Percentiles rank a stretch among this genome's conserved stretches.
Evolutionary conservation across 2,797 vertebrate genomes (phyloP).

Genomic region (Enteromius viviparus): DNA sequence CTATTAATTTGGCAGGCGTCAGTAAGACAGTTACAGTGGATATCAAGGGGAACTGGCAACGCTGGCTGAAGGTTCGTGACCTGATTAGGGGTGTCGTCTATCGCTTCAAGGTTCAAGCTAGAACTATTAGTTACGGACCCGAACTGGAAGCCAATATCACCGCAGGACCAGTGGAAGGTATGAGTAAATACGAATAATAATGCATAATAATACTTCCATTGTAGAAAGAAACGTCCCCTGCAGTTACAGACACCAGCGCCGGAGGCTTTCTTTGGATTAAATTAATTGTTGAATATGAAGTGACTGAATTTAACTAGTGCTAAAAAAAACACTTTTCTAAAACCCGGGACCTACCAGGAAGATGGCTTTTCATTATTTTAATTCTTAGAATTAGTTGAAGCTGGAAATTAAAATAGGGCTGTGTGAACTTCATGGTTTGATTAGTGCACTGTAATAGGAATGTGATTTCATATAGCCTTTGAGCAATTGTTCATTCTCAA

Average conservation of each 20-base stretch:
- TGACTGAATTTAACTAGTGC: slow-evolving; percentile 2
- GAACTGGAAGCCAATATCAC: slow-evolving; percentile 88
- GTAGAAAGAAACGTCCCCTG: slow-evolving; percentile 31
- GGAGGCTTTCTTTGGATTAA: slow-evolving; percentile 39
- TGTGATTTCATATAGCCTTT: slow-evolving; percentile 19
- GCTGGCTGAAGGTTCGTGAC: slow-evolving; percentile 93
- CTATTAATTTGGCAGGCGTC: slow-evolving; percentile 77
- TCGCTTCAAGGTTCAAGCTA: slow-evolving; percentile 87
- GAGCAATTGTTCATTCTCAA: neutral
- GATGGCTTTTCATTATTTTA: slow-evolving; percentile 25
- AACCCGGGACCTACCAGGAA: slow-evolving; percentile 13
- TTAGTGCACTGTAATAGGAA: slow-evolving; percentile 23
- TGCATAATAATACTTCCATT: neutral
- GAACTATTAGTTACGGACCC: slow-evolving; percentile 88
- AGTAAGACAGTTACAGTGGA: slow-evolving; percentile 95
- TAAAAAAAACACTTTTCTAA: slow-evolving; percentile 8
- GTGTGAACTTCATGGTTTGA: slow-evolving; percentile 7
- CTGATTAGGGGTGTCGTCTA: slow-evolving; percentile 88
- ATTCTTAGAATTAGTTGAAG: slow-evolving; percentile 19
- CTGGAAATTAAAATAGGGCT: slow-evolving; percentile 29
- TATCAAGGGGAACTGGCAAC: slow-evolving; percentile 90
- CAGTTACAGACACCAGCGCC: slow-evolving; percentile 16
- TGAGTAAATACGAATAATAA: slow-evolving; percentile 60
- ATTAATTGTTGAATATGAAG: slow-evolving; percentile 33
- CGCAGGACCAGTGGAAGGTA: slow-evolving; percentile 86